phyloP scores from a whole-genome alignment of 1,140 invertebrate genomes.

The Laupala kohalensis region DNA sequence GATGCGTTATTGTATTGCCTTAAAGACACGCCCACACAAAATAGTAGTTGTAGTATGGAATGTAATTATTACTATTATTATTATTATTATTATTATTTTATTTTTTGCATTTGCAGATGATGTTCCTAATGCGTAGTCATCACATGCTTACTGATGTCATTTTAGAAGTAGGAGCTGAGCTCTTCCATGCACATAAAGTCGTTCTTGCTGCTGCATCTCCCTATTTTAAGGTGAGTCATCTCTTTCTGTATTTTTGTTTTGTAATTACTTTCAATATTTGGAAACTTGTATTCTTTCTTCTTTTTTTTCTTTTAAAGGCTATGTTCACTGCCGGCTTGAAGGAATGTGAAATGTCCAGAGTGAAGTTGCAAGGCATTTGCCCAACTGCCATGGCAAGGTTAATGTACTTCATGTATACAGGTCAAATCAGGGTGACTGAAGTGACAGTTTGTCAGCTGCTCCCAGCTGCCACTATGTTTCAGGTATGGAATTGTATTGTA shows the following conservation, averaged over 20 bases:
- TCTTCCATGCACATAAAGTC: constrained; percentile 82
- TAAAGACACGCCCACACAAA: too few species aligned
- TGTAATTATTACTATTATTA: too few species aligned
- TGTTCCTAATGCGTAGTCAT: constrained; percentile 78
- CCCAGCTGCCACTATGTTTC: constrained; percentile 87
- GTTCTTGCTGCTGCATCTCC: constrained; percentile 86
- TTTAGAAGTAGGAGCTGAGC: constrained; percentile 67
- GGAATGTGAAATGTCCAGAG: constrained; percentile 72
- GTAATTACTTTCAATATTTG: constrained; percentile 18
- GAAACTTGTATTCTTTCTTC: constrained; percentile 15
- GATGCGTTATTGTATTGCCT: too few species aligned
- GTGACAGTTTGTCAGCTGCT: constrained; percentile 78
- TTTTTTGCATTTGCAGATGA: constrained; percentile 41
- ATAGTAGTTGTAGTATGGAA: too few species aligned
- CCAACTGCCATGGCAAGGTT: constrained; percentile 71
- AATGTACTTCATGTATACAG: constrained; percentile 83
- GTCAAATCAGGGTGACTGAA: constrained; percentile 76
- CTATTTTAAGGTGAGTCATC: constrained; percentile 69
- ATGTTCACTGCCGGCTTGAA: constrained; percentile 84
- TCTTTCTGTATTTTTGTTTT: background rate
- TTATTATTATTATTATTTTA: too few species aligned
- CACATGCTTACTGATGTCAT: constrained; percentile 82
- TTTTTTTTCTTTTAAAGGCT: constrained; percentile 41
- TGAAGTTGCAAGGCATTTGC: constrained; percentile 75
- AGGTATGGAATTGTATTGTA: constrained; percentile 46